A percentile compares a stretch with the other conserved stretches of the same genome.
phyloP scores from a whole-genome alignment of 1,140 invertebrate species.

The Solen grandis region DNA sequence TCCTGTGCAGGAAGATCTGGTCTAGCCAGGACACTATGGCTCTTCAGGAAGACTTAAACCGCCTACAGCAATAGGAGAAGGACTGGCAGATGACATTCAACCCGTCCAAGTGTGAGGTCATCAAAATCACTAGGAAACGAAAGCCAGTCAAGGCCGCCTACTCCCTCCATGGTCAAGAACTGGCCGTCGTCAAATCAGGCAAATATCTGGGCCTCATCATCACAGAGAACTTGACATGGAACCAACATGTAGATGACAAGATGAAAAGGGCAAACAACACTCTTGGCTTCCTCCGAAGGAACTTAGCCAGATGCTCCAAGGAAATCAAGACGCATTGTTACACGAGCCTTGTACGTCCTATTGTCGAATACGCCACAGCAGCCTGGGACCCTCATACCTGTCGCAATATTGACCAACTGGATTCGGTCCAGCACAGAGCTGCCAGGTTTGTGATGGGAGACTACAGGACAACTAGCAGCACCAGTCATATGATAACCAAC shows the following conservation, averaged over 20 bases:
- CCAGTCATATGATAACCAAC: not conserved
- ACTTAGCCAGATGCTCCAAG: slow-evolving; percentile 16
- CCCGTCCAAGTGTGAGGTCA: slow-evolving; percentile 40
- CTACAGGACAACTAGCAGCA: not conserved
- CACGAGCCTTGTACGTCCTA: slow-evolving; percentile 18
- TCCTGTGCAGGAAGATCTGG: too few species aligned
- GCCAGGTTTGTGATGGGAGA: slow-evolving; percentile 7
- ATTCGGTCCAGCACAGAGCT: not conserved
- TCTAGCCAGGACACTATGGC: too few species aligned
- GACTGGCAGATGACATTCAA: too few species aligned
- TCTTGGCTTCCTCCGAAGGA: slow-evolving; percentile 38
- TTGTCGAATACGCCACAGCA: not conserved
- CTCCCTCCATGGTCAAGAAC: not conserved
- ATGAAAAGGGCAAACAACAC: too few species aligned
- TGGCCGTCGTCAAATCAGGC: too few species aligned
- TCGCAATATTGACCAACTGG: not conserved
- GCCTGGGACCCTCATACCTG: not conserved
- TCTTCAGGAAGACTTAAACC: too few species aligned
- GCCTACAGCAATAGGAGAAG: too few species aligned
- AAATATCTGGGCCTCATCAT: too few species aligned
- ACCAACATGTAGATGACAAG: not conserved
- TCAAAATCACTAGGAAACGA: slow-evolving; percentile 33
- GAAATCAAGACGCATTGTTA: slow-evolving; percentile 3
- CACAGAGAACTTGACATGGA: slow-evolving; percentile 1
- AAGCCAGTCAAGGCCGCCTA: not conserved